Base-by-base conservation (phyloP, 1,140 invertebrate genomes). In the Cherax quadricarinatus region DNA sequence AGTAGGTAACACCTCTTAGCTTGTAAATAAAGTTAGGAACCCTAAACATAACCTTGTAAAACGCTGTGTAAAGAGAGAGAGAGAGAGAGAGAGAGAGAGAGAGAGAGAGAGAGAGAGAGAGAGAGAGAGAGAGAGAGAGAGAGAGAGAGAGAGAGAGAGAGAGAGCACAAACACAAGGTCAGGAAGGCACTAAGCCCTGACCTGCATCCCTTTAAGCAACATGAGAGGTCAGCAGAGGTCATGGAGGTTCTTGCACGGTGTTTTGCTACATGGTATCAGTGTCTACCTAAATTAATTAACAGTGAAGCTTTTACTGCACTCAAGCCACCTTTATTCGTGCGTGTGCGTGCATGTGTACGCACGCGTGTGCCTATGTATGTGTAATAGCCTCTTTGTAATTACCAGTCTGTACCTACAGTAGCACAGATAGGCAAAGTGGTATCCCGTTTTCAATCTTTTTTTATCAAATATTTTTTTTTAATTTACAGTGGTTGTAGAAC, bases 41-140 rank as follows among this genome's bases (percentile, higher is more conserved):
- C 30, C 30, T 41, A 41, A 41, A 41, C 30, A 1, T 41, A 41
- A 41, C 30, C 30, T 41, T 41, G 30, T 41, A 41, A 41, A 41
- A 41, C 30, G 0, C 30, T 41, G 30, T 41, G 30, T 41, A n/a
- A n/a, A n/a, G 60, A 70, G 24, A 70, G 83, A 66, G 83, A 70
- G 83, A 70, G 83, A 66, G 83, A 70, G 83, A 48, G 83, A 48
- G 60, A 70, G 57, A 48, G 57, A n/a, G 24, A 85, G 60, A 41
- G 30, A 41, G 30, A 41, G 30, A 41, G 30, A 41, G 30, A 41
- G 30, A 41, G 30, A 0, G 30, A 12, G 57, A 84, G 83, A 66
- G 60, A 70, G 24, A 70, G 83, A 66, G 83, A 70, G 83, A 70
- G 83, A 66, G 83, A 70, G 83, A 48, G 83, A 48, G 60, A 70